phyloP scores from a whole-genome alignment of 2,113 vertebrate genomes.

The Ahaetulla prasina region DNA sequence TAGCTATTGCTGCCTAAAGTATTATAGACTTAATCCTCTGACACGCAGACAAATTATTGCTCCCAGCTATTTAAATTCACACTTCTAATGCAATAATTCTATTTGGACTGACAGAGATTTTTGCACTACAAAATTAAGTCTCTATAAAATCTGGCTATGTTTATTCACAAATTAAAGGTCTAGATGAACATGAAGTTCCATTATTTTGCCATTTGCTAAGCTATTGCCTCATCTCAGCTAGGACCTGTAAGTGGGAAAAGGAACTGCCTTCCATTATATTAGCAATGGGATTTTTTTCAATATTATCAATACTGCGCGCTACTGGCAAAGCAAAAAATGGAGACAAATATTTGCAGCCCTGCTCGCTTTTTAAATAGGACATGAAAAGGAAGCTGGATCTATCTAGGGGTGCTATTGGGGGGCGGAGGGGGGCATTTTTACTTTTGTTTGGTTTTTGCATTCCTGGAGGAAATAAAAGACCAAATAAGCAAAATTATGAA shows the following conservation, averaged over 20 bases:
- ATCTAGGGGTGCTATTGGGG: not conserved
- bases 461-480: not conserved
- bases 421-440: no score
- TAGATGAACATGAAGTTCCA: constrained; percentile 44
- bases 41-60: constrained; percentile 69
- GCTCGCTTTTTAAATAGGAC: not conserved
- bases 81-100: constrained; percentile 70
- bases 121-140: constrained; percentile 66
- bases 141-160: constrained; percentile 46
- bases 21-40: constrained; percentile 67
- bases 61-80: constrained; percentile 66
- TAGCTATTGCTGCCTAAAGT: constrained; percentile 51
- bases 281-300: constrained; percentile 32
- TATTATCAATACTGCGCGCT: constrained; percentile 35
- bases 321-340: not conserved
- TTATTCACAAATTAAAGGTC: constrained; percentile 65
- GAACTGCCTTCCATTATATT: constrained; percentile 31
- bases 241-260: constrained; percentile 40
- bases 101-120: constrained; percentile 62
- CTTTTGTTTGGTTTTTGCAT: not conserved
- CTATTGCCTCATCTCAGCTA: constrained; percentile 31
- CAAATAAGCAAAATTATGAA: not conserved
- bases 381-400: not conserved
- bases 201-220: constrained; percentile 46
- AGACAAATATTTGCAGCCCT: not conserved